Percentiles rank a stretch among this genome's conserved stretches.
Evolutionary conservation across 2,888 invertebrate genomes (phyloP).

Genomic region (Zaprionus obscuricornis): DNA sequence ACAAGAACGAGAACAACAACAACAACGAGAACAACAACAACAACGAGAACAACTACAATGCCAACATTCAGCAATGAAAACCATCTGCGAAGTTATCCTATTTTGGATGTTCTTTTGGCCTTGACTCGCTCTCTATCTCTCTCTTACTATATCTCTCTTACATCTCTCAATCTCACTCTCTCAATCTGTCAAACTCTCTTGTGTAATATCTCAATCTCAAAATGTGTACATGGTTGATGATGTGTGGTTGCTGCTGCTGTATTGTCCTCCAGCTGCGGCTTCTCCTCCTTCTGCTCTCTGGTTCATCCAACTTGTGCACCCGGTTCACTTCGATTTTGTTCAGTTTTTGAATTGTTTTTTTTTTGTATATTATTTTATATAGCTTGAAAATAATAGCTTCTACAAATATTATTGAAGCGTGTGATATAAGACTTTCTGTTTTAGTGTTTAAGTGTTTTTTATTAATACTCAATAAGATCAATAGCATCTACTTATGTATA

Average conservation of each 20-base stretch:
- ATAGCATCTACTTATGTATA: slow-evolving; percentile 17
- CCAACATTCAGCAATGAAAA: slow-evolving; percentile 43
- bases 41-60: slow-evolving; percentile 17
- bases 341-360: slow-evolving; percentile 1
- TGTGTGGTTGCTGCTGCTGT: slow-evolving; percentile 74
- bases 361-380: slow-evolving; percentile 5
- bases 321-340: slow-evolving; percentile 50
- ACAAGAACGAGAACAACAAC: no score
- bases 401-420: slow-evolving; percentile 63
- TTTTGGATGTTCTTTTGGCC: slow-evolving; percentile 51
- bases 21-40: slow-evolving; percentile 14
- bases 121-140: slow-evolving; percentile 28
- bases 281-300: slow-evolving; percentile 75
- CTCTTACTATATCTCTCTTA: no score
- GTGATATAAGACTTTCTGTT: slow-evolving; percentile 76
- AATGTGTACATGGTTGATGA: slow-evolving; percentile 46
- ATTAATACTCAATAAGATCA: slow-evolving; percentile 8
- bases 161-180: no score
- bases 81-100: background rate
- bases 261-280: slow-evolving; percentile 75
- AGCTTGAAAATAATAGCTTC: no score
- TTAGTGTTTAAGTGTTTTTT: slow-evolving; percentile 60
- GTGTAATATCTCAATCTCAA: no score
- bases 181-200: no score
- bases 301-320: slow-evolving; percentile 74